Evolutionary conservation across 2,113 vertebrate genomes (phyloP).

Genomic region (Rattus norvegicus): DNA sequence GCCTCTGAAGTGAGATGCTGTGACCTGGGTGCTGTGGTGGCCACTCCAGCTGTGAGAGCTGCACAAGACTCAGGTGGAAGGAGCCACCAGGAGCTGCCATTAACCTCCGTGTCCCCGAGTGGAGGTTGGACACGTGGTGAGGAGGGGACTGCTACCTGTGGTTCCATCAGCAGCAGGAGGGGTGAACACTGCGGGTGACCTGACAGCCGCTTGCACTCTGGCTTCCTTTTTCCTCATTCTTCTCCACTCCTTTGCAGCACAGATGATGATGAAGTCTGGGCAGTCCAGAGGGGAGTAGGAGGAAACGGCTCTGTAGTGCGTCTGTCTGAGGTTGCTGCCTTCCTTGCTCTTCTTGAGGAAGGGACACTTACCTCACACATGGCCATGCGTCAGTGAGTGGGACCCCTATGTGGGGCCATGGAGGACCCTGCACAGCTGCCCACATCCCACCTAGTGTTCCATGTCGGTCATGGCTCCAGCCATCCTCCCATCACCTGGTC

Average conservation of each 20-base stretch:
- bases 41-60: neutral
- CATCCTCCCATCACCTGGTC: neutral
- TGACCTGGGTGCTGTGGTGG: neutral
- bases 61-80: neutral
- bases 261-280: neutral
- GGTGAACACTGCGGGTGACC: neutral
- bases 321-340: too few relatives aligned
- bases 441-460: neutral
- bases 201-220: rapidly evolving
- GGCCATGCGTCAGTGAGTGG: neutral
- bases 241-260: neutral
- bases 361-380: neutral
- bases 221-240: too few relatives aligned
- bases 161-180: neutral
- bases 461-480: neutral
- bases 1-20: too few relatives aligned
- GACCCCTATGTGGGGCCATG: neutral
- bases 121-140: rapidly evolving
- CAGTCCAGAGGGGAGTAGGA: rapidly evolving
- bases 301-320: rapidly evolving
- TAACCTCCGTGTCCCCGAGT: neutral
- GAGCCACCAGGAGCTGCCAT: neutral
- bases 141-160: neutral
- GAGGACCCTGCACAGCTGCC: neutral
- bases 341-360: neutral